Base-by-base conservation (phyloP, 64 coral and sea anemone species). In the Porites australiensis region DNA sequence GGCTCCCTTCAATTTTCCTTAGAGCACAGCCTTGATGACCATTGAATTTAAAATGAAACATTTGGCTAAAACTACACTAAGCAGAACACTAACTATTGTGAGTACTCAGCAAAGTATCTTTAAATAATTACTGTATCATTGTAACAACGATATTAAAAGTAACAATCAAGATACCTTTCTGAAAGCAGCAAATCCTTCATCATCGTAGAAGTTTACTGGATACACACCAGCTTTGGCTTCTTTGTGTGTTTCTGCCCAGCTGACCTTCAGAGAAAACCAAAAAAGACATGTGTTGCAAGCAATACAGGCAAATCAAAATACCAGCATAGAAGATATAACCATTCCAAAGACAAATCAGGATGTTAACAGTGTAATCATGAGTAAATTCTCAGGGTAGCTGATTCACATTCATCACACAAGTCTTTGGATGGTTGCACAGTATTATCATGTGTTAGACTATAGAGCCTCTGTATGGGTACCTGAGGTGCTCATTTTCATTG, bases 141-240 rank as follows among this genome's bases (percentile, higher is more conserved):
- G 27, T 37, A 37, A 37, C 27, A 37, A 37, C 3, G 2, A 86
- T 9, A 10, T 48, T 13, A 18, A 8, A 5, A 47, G 16, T 68
- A 68, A 69, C 19, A 77, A 43, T 43, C 72, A 15, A 80, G 18
- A 50, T 64, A 99, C 98, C 98, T 99, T 99, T 92, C 98, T 96
- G 48, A 85, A 99, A 70, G 87, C 94, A 50, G 98, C 87, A 86
- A 96, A 99, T 76, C 98, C 98, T 37, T 96, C 91, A 16, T 99
- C 98, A 86, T 99, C 98, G 82, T 94, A 90, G 45, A 96, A 99
- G 59, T 90, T 99, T 14, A 99, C 77, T 53, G 64, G 82, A 62
- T 99, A 99, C 43, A 90, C 53, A 70, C 94, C 98, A 86, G 94
- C 61, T 57, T 90, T 91, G 43, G 98, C 98, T 44, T 96, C 90